Conservation (phyloP, 2,113 vertebrate genomes). For the Atrichornis clamosus region DNA sequence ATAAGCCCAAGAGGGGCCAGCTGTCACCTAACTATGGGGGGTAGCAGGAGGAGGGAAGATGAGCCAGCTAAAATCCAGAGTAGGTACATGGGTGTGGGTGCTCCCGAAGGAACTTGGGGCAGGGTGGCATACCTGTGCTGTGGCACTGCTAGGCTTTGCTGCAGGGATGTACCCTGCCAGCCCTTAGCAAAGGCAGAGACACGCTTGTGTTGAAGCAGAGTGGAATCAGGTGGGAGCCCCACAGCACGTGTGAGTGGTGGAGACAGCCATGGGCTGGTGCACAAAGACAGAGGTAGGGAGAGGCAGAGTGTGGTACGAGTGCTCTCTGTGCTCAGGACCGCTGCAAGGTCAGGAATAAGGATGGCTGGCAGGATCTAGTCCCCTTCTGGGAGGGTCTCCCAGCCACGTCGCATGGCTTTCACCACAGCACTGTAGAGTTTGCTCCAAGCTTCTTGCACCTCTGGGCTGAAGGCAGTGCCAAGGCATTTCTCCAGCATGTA, state of each 20-base stretch:
- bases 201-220: neutral
- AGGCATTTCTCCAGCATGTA: slow-evolving; percentile 92
- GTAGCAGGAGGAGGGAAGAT: neutral
- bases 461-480: slow-evolving; percentile 83
- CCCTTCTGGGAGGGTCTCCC: slow-evolving; percentile 73
- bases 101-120: neutral
- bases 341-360: neutral
- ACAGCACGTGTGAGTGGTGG: neutral
- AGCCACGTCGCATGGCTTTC: slow-evolving; percentile 85
- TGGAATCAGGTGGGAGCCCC: neutral
- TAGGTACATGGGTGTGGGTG: neutral
- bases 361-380: slow-evolving; percentile 22
- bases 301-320: neutral
- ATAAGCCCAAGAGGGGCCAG: neutral
- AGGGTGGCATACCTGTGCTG: neutral
- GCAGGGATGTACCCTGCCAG: neutral
- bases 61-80: neutral
- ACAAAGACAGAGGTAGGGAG: neutral
- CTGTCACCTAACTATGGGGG: neutral
- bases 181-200: neutral
- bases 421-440: slow-evolving; percentile 87
- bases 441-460: slow-evolving; percentile 86
- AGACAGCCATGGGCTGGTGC: neutral
- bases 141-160: neutral
- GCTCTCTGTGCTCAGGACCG: neutral